Evolutionary conservation across 2,113 vertebrate genomes (phyloP).

Genomic region (Gorsachius goisagi): DNA sequence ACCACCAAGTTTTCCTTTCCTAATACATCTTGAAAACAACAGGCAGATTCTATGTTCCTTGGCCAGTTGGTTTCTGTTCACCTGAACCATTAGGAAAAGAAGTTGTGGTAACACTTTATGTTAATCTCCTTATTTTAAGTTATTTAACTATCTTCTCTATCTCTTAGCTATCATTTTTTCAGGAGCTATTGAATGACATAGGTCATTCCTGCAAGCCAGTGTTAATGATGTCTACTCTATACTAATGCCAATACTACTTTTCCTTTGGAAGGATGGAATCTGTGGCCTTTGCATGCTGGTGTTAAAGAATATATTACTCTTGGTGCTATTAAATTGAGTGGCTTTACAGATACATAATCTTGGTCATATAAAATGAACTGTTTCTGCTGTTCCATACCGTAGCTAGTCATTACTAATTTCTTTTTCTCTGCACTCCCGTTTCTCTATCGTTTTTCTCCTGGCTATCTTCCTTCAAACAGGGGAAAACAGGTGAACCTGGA

Average conservation of each 20-base stretch:
- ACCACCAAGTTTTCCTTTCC: neutral
- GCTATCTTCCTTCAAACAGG: slow-evolving; percentile 75
- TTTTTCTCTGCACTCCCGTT: slow-evolving; percentile 43
- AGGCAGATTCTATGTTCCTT: neutral
- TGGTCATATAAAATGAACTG: neutral
- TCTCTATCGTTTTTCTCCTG: slow-evolving; percentile 47
- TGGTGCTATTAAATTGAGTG: neutral
- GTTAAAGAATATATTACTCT: neutral
- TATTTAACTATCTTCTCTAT: neutral
- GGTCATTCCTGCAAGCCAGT: neutral
- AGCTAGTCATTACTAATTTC: slow-evolving; percentile 52
- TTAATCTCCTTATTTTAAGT: neutral
- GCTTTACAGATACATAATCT: neutral
- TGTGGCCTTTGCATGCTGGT: neutral
- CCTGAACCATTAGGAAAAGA: neutral
- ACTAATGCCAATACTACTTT: neutral
- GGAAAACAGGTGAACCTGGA: slow-evolving; percentile 90
- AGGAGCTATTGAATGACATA: neutral
- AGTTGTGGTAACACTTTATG: slow-evolving; percentile 19
- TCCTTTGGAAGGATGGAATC: neutral
- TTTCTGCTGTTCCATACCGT: slow-evolving; percentile 19
- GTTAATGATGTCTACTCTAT: neutral
- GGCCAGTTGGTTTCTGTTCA: neutral
- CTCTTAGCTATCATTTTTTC: neutral
- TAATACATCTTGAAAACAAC: slow-evolving; percentile 2